These are phyloP conservation scores for Brachionus calyciflorus DNA, from an alignment of 1,140 invertebrate genomes.

Conservation along the genomic window DNA sequence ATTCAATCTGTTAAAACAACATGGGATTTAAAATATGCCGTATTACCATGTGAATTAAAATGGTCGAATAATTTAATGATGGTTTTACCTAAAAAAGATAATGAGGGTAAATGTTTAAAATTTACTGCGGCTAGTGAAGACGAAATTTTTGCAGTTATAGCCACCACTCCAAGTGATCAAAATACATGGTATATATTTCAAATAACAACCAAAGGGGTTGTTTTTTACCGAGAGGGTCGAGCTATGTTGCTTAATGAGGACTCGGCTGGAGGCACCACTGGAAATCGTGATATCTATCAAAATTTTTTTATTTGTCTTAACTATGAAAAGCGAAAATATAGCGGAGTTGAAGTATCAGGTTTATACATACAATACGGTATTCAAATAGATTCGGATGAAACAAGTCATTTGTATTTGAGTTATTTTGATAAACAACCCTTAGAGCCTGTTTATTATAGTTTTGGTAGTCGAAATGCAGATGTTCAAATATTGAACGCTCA, in stretches of 20 bases:
- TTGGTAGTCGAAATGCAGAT: constrained; percentile 44
- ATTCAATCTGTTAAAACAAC: constrained; percentile 11
- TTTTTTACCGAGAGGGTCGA: constrained; percentile 22
- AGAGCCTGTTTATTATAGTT: constrained; percentile 38
- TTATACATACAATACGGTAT: constrained; percentile 40
- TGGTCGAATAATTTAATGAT: constrained; percentile 44
- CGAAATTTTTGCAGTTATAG: constrained; percentile 32
- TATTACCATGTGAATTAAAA: constrained; percentile 30
- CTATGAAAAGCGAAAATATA: neutral
- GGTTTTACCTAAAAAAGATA: neutral
- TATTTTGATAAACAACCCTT: constrained; percentile 35
- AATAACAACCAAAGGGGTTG: constrained; percentile 40
- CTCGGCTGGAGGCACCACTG: constrained; percentile 30
- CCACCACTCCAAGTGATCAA: constrained; percentile 41
- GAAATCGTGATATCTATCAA: constrained; percentile 40
- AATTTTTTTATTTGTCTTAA: constrained; percentile 41
- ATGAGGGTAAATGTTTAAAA: constrained; percentile 31
- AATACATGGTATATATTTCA: constrained; percentile 45
- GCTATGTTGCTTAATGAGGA: constrained; percentile 12
- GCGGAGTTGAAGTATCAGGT: neutral
- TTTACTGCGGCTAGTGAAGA: constrained; percentile 33
- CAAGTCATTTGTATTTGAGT: constrained; percentile 28
- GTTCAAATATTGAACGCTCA: constrained; percentile 32
- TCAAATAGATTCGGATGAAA: constrained; percentile 32
- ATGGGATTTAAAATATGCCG: constrained; percentile 41